Base-by-base conservation (phyloP, 2,888 invertebrate species). In the Acanthopleura granulata region DNA sequence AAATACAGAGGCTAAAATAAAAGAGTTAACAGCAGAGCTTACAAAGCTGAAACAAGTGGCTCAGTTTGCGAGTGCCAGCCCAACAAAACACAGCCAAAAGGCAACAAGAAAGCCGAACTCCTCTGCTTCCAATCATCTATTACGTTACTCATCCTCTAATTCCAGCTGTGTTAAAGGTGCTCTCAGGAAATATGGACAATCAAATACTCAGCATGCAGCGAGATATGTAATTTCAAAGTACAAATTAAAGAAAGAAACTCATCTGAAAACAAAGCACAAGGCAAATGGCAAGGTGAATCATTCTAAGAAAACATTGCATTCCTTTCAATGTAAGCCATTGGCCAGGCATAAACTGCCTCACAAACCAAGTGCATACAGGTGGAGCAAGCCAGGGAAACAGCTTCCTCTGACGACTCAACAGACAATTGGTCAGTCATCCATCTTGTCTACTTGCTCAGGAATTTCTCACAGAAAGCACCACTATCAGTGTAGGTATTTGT, bases 1-100 rank as follows among this genome's bases (percentile, higher is more conserved):
- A 66, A 6, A 27, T 14, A 66, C 66, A 27, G 66, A 66, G 25
- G 66, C 66, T 27, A 66, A 66, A 27, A 66, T 66, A 16, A 66
- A 27, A 66, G 66, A 66, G 29, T 27, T 66, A 15, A 66, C 66
- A 66, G 66, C 29, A 16, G 66, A 66, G 25, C 29, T 66, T 15
- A 66, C 25, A 27, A 66, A 66, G 25, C 66, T 66, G 4, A 66
- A 66, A 66, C 4, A 66, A 27, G 66, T 25, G 25, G 66, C 66
- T 27, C 15, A 27, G 6, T 6, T 66, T 22, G 66, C 25, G 15
- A 66, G 66, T 66, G 22, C 66, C 14, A 66, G 66, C 25, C 66
- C 66, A 16, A 57, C 18, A 4, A 57, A 57, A 57, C 3, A 57
- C 40, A 40, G 40, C 40, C 40, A 40, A 40, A 40, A 40, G 40